phyloP scores from a whole-genome alignment of 2,888 invertebrate species.

The Eurois occulta region DNA sequence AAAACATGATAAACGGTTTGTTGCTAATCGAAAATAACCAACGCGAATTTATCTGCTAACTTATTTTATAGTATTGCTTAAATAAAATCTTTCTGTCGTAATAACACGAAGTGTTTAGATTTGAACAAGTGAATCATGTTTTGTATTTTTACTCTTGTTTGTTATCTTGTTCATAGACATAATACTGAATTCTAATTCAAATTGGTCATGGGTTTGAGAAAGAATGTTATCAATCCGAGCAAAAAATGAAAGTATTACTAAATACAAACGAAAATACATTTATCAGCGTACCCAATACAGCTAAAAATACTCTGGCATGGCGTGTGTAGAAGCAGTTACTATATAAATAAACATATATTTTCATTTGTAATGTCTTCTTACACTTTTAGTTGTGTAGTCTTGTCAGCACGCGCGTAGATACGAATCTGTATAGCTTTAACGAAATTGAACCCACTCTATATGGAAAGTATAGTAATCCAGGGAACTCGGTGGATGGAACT shows the following conservation, averaged over 20 bases:
- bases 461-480: constrained; percentile 85
- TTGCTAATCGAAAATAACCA: constrained; percentile 53
- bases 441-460: constrained; percentile 85
- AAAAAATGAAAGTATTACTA: not conserved
- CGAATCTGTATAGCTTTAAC: constrained; percentile 83
- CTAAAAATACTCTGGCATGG: constrained; percentile 26
- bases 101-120: not conserved
- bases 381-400: constrained; percentile 60
- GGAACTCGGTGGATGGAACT: constrained; percentile 84
- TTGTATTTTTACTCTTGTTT: constrained; percentile 5
- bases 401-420: constrained; percentile 77
- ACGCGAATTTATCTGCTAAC: constrained; percentile 28
- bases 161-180: not conserved
- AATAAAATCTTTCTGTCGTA: constrained; percentile 1
- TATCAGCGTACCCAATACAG: constrained; percentile 14
- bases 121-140: constrained; percentile 4
- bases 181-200: constrained; percentile 1
- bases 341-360: constrained; percentile 55
- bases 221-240: not conserved
- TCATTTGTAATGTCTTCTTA: constrained; percentile 69
- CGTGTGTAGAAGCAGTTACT: constrained; percentile 41
- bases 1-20: constrained; percentile 70
- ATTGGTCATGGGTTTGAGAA: constrained; percentile 5
- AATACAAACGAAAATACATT: constrained; percentile 15
- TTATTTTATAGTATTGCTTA: constrained; percentile 36